phyloP scores from a whole-genome alignment of 2,797 vertebrate species.

The Phoeniculus purpureus region DNA sequence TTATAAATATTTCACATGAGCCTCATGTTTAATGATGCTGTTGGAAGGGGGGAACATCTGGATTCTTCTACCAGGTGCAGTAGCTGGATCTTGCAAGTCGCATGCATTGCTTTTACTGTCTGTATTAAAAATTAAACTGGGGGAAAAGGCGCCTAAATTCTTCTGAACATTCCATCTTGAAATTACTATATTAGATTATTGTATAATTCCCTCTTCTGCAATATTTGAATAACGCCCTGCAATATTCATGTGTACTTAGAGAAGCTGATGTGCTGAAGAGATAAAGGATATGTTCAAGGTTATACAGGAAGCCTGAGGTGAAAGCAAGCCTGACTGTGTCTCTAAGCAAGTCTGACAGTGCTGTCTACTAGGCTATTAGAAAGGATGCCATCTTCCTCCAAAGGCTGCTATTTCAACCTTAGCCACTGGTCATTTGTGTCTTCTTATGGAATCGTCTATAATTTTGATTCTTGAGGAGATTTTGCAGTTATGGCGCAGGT shows the following conservation, averaged over 20 bases:
- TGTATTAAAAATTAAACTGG: conserved; percentile 60
- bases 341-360: neutral
- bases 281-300: conserved; percentile 56
- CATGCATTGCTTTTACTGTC: conserved; percentile 45
- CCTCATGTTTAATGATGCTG: conserved; percentile 64
- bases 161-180: conserved; percentile 48
- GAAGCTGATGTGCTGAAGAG: conserved; percentile 29
- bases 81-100: conserved; percentile 54
- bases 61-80: conserved; percentile 63
- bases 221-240: conserved; percentile 46
- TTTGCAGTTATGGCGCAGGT: neutral
- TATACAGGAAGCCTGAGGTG: conserved; percentile 29
- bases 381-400: neutral
- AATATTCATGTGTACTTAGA: conserved; percentile 55
- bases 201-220: conserved; percentile 42
- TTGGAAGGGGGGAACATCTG: conserved; percentile 60
- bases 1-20: conserved; percentile 71
- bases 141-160: conserved; percentile 49
- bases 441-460: neutral
- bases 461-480: neutral
- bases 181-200: conserved; percentile 58
- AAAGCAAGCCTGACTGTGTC: neutral
- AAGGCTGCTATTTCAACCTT: neutral
- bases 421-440: neutral
- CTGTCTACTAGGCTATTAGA: neutral